A percentile compares a stretch with the other conserved stretches of the same genome.
Conservation (phyloP, 2,888 invertebrate species). For the Nowickia ferox region DNA sequence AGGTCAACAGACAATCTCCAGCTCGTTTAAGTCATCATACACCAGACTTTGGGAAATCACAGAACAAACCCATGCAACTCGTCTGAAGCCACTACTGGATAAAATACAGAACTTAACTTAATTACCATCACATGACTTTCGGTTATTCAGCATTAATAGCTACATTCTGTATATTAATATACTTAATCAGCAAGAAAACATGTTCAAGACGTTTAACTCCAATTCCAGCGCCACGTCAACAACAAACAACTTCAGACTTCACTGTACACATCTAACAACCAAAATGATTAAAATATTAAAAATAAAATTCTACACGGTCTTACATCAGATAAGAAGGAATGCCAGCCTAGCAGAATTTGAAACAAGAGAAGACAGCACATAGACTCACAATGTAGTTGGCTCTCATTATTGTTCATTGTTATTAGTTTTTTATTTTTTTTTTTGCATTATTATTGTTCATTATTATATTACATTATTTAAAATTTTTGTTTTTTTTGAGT, state of each 20-base stretch:
- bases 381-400: no score
- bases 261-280: no score
- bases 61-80: not conserved
- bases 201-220: not conserved
- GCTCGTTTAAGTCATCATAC: not conserved
- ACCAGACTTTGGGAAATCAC: slow-evolving; percentile 3
- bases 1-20: slow-evolving; percentile 11
- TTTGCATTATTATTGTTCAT: no score
- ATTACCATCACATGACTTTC: slow-evolving; percentile 2
- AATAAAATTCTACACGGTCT: no score
- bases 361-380: no score
- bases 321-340: no score
- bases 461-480: no score
- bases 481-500: no score
- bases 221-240: not conserved
- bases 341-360: no score
- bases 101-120: slow-evolving; percentile 7
- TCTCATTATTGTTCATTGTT: no score
- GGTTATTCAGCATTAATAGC: not conserved
- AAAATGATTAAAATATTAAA: no score
- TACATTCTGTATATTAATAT: not conserved
- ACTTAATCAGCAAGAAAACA: not conserved
- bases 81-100: slow-evolving; percentile 6
- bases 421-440: no score
- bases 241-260: not conserved